Conservation (phyloP, 2,888 invertebrate species). For the Gryllus longicercus region DNA sequence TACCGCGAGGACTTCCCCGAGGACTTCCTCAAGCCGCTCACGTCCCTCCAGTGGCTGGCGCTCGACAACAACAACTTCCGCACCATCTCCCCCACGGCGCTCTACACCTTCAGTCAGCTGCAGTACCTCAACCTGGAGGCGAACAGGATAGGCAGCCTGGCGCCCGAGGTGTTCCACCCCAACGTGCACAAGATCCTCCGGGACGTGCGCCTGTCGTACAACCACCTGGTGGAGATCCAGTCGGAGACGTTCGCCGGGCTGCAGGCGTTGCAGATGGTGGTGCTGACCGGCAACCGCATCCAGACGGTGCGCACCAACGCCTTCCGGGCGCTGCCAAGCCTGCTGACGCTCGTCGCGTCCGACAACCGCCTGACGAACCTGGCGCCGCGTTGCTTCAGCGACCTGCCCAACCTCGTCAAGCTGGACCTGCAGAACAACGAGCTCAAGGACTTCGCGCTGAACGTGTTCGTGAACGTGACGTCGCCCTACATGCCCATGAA, state of each 20-base stretch:
- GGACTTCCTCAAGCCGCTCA: constrained; percentile 42
- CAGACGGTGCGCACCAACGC: constrained; percentile 40
- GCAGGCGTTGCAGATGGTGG: constrained; percentile 42
- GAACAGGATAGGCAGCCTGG: constrained; percentile 56
- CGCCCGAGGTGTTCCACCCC: constrained; percentile 65
- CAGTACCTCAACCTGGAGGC: constrained; percentile 46
- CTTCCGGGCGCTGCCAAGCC: constrained; percentile 44
- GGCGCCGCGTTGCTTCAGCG: constrained; percentile 44
- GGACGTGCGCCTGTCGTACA: constrained; percentile 78
- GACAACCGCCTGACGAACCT: constrained; percentile 45
- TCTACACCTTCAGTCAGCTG: constrained; percentile 42
- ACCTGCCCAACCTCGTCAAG: constrained; percentile 44
- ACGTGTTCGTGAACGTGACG: constrained; percentile 40
- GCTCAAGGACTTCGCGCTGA: constrained; percentile 40
- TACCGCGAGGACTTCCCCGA: constrained; percentile 39
- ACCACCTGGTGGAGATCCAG: constrained; percentile 66
- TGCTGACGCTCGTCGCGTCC: constrained; percentile 46
- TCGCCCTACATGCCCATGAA: constrained; percentile 37
- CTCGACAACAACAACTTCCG: constrained; percentile 44
- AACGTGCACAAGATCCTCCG: constrained; percentile 68
- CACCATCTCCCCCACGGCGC: constrained; percentile 38
- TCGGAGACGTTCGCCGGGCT: constrained; percentile 45
- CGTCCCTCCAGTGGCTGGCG: constrained; percentile 43
- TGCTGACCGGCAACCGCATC: constrained; percentile 42
- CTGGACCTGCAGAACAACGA: constrained; percentile 44